Conservation (phyloP, 2,888 invertebrate species). For the Scrobipalpa atriplicella region DNA sequence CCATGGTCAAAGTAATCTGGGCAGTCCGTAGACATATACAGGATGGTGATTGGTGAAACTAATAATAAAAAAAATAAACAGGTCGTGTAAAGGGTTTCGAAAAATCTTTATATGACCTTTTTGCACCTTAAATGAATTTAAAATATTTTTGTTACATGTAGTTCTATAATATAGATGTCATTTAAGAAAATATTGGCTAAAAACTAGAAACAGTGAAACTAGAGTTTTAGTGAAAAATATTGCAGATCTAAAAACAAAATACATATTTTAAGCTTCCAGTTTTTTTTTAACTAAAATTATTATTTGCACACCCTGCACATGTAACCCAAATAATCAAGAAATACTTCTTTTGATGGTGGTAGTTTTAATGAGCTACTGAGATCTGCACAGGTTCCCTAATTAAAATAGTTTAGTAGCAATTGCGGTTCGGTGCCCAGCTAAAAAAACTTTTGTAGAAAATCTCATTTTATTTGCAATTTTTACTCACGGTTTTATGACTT, state of each 20-base stretch:
- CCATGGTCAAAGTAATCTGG: constrained; percentile 80
- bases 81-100: not conserved
- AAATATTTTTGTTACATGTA: too few relatives aligned
- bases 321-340: constrained; percentile 79
- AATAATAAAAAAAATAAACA: not conserved
- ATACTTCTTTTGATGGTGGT: constrained; percentile 65
- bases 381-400: constrained; percentile 38
- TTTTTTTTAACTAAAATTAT: not conserved
- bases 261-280: not conserved
- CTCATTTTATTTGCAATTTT: not conserved
- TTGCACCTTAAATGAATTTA: too few relatives aligned
- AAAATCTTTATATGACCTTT: too few relatives aligned
- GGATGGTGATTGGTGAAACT: constrained; percentile 16
- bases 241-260: too few relatives aligned
- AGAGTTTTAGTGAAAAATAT: too few relatives aligned
- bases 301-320: constrained; percentile 68
- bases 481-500: constrained; percentile 22
- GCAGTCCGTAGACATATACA: constrained; percentile 55
- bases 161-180: too few relatives aligned
- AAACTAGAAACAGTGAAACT: too few relatives aligned
- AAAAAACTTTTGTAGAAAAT: constrained; percentile 10
- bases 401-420: constrained; percentile 31
- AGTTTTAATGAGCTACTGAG: constrained; percentile 56
- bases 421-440: constrained; percentile 6
- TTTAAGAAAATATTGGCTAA: too few relatives aligned